Conservation (phyloP, 2,888 invertebrate species). For the Embidobia sp. region DNA sequence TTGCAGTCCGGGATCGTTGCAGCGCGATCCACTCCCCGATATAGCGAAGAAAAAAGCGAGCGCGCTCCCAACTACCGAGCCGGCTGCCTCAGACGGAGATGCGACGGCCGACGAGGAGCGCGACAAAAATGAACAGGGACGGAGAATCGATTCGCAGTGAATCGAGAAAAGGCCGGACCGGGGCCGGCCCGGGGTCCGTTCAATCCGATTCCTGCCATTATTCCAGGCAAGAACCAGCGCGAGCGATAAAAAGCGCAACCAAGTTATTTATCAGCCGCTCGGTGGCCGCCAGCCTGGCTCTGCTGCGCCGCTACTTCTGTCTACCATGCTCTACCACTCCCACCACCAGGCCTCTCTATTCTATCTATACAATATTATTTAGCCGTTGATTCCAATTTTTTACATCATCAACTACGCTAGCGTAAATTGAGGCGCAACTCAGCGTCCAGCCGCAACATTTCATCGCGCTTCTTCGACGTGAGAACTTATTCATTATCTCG, state of each 20-base stretch:
- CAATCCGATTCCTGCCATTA: conserved; percentile 47
- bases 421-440: not conserved
- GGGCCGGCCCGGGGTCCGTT: conserved; percentile 39
- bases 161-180: conserved; percentile 57
- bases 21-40: conserved; percentile 79
- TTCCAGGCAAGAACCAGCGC: conserved; percentile 58
- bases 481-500: too few relatives aligned
- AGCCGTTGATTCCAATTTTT: conserved; percentile 18
- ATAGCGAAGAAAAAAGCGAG: conserved; percentile 78
- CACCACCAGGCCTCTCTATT: conserved; percentile 3
- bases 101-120: conserved; percentile 36
- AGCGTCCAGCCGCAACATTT: not conserved
- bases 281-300: conserved; percentile 69
- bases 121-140: conserved; percentile 45
- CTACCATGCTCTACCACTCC: conserved; percentile 1
- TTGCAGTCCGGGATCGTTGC: conserved; percentile 79
- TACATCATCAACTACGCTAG: too few relatives aligned
- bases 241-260: conserved; percentile 71
- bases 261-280: conserved; percentile 75
- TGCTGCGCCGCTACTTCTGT: conserved; percentile 34
- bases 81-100: conserved; percentile 61
- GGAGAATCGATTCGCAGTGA: conserved; percentile 57
- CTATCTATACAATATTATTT: too few relatives aligned
- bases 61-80: conserved; percentile 78
- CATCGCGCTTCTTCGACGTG: too few relatives aligned